phyloP scores from a whole-genome alignment of 2,797 vertebrate genomes.

The Lemur catta region DNA sequence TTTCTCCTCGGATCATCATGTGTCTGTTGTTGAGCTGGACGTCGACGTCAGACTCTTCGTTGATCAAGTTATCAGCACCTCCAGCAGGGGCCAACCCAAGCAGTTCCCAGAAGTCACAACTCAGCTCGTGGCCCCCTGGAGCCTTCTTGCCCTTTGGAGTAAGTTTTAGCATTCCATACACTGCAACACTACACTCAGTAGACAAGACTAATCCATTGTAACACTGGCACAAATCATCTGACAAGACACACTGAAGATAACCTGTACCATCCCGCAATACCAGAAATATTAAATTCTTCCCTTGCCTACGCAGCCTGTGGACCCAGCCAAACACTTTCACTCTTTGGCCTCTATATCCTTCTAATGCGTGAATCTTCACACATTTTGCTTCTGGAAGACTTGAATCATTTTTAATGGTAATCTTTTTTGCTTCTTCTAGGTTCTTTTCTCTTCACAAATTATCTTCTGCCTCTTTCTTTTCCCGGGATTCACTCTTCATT shows the following conservation, averaged over 20 bases:
- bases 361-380: constrained; percentile 90
- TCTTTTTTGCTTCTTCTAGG: constrained; percentile 95
- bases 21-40: constrained; percentile 98
- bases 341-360: constrained; percentile 88
- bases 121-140: constrained; percentile 95
- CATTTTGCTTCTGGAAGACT: constrained; percentile 89
- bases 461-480: constrained; percentile 96
- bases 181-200: constrained; percentile 94
- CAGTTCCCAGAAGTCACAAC: constrained; percentile 98
- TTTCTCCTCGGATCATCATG: constrained; percentile 98
- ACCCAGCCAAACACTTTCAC: constrained; percentile 98
- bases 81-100: constrained; percentile 93
- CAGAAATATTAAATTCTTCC: constrained; percentile 96
- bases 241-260: constrained; percentile 95
- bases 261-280: constrained; percentile 95
- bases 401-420: constrained; percentile 87
- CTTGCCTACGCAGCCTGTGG: constrained; percentile 94
- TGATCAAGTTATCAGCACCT: constrained; percentile 95
- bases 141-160: constrained; percentile 97
- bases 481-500: constrained; percentile 90
- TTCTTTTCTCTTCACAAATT: constrained; percentile 95
- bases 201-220: constrained; percentile 94
- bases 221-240: constrained; percentile 96
- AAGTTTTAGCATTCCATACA: constrained; percentile 90
- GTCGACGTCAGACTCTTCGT: constrained; percentile 97